Evolutionary conservation across 2,113 vertebrate species (phyloP).

Genomic region (Urocitellus parryii): DNA sequence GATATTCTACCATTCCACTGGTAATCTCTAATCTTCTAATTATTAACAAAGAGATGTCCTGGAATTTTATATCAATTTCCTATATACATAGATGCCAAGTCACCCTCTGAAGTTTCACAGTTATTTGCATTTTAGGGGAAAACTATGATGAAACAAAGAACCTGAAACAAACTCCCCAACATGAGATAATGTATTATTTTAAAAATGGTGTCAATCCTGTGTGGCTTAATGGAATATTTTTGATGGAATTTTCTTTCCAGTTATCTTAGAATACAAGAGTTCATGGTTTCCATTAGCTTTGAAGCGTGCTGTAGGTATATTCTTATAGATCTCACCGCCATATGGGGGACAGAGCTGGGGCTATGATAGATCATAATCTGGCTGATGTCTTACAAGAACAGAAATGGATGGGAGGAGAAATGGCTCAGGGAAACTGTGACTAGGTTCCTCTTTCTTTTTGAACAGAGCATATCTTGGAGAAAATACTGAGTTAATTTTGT

Average conservation of each 20-base stretch:
- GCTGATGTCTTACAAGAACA: slow-evolving; percentile 91
- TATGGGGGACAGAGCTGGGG: slow-evolving; percentile 94
- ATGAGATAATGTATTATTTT: slow-evolving; percentile 89
- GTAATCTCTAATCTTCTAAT: slow-evolving; percentile 92
- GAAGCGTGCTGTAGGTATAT: slow-evolving; percentile 93
- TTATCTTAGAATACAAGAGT: slow-evolving; percentile 94
- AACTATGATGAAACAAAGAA: slow-evolving; percentile 95
- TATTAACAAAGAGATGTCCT: slow-evolving; percentile 92
- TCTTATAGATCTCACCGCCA: slow-evolving; percentile 91
- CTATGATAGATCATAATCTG: slow-evolving; percentile 92
- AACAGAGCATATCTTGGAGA: background rate
- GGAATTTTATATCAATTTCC: slow-evolving; percentile 94
- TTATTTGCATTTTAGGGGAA: slow-evolving; percentile 94
- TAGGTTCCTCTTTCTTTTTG: background rate
- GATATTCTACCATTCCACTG: slow-evolving; percentile 94
- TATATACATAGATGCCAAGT: slow-evolving; percentile 90
- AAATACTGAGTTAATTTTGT: background rate
- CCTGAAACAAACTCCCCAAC: slow-evolving; percentile 88
- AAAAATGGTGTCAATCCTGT: slow-evolving; percentile 92
- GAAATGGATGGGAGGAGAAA: slow-evolving; percentile 91
- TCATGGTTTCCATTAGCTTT: slow-evolving; percentile 94
- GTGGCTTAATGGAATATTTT: slow-evolving; percentile 93
- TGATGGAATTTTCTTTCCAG: slow-evolving; percentile 93
- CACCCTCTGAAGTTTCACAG: slow-evolving; percentile 95
- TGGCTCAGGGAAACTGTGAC: slow-evolving; percentile 91